Evolutionary conservation across 2,113 vertebrate species (phyloP).

Genomic region (Phrynosoma platyrhinos): DNA sequence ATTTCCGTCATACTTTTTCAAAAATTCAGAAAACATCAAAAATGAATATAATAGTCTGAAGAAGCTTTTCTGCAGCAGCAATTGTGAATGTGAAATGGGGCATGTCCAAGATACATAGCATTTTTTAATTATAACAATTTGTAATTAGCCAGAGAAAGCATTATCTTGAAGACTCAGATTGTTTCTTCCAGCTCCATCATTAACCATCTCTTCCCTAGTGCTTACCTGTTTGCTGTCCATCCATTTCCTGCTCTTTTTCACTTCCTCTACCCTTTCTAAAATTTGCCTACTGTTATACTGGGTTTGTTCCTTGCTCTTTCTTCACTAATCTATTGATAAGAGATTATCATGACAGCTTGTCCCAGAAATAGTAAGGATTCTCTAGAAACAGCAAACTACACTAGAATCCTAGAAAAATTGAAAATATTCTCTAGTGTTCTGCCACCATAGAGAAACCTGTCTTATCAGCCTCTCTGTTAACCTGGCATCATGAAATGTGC

Average conservation of each 20-base stretch:
- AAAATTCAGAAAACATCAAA: not conserved
- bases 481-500: not conserved
- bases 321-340: not conserved
- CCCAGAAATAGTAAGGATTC: not conserved
- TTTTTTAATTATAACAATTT: not conserved
- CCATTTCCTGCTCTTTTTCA: not conserved
- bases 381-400: not conserved
- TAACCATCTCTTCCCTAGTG: not conserved
- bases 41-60: not conserved
- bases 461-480: not conserved
- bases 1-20: not conserved
- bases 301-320: not conserved
- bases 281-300: not conserved
- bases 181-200: not conserved
- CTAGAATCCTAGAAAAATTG: not conserved
- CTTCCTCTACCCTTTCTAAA: not conserved
- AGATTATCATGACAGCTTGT: not conserved
- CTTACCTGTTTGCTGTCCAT: not conserved
- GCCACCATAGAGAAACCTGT: not conserved
- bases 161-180: not conserved
- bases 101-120: not conserved
- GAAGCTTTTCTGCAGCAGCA: not conserved
- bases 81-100: not conserved
- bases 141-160: not conserved
- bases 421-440: not conserved